phyloP scores from a whole-genome alignment of 2,113 vertebrate species.

The Glaucomys volans region DNA sequence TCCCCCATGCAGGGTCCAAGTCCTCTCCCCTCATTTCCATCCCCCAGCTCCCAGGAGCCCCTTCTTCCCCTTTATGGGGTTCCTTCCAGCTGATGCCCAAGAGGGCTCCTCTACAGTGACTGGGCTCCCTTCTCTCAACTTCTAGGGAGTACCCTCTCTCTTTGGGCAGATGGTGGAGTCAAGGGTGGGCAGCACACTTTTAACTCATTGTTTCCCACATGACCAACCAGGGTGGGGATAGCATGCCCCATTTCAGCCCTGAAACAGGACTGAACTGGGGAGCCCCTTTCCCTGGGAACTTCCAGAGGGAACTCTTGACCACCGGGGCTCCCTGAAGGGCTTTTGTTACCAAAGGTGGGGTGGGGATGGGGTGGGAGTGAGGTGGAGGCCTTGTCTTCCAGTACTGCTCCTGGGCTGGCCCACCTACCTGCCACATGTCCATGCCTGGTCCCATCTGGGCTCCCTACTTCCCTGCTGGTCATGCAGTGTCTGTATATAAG shows the following conservation, averaged over 20 bases:
- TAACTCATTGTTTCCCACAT: constrained; percentile 68
- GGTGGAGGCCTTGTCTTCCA: constrained; percentile 61
- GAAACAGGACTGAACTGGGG: constrained; percentile 76
- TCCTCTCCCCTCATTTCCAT: constrained; percentile 60
- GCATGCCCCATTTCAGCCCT: constrained; percentile 73
- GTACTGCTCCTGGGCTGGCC: constrained; percentile 70
- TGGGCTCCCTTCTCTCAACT: constrained; percentile 58
- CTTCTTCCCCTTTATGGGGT: constrained; percentile 52
- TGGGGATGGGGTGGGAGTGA: constrained; percentile 61
- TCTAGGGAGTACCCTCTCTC: constrained; percentile 66
- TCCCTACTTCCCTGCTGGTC: constrained; percentile 73
- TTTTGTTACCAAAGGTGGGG: constrained; percentile 90
- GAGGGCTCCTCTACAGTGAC: constrained; percentile 62
- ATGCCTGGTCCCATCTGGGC: constrained; percentile 48
- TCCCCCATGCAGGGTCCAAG: constrained; percentile 73
- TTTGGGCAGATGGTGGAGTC: constrained; percentile 81
- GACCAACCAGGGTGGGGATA: constrained; percentile 70
- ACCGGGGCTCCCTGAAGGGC: constrained; percentile 86
- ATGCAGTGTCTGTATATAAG: constrained; percentile 84
- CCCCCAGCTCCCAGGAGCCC: constrained; percentile 51
- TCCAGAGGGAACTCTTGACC: constrained; percentile 74
- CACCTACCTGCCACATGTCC: constrained; percentile 71
- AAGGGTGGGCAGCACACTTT: constrained; percentile 79
- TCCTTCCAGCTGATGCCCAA: constrained; percentile 66
- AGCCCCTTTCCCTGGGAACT: constrained; percentile 71